Percentiles rank a stretch among this genome's conserved stretches.
Evolutionary conservation across 2,888 invertebrate genomes (phyloP).

Genomic region (Mimas tiliae): DNA sequence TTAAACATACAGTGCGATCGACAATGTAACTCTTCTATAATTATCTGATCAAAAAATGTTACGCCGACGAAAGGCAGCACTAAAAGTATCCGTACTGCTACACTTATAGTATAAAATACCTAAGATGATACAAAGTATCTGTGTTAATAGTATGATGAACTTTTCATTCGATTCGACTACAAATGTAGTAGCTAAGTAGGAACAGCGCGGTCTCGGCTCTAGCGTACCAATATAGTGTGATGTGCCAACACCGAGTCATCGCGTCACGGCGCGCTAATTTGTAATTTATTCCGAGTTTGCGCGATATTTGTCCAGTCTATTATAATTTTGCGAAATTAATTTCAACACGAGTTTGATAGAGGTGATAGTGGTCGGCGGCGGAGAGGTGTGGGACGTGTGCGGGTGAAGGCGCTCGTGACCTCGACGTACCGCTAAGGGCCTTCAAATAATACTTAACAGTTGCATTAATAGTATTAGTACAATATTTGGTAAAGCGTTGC

Average conservation of each 20-base stretch:
- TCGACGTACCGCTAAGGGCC: slow-evolving; percentile 52
- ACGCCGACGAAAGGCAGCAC: no score
- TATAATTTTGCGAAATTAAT: slow-evolving; percentile 25
- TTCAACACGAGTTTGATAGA: slow-evolving; percentile 21
- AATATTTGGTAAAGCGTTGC: slow-evolving; percentile 5
- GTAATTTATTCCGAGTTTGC: slow-evolving; percentile 7
- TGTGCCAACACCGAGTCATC: neutral
- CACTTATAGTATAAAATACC: no score
- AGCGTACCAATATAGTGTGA: neutral
- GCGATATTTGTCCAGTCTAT: slow-evolving; percentile 8
- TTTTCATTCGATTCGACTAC: no score
- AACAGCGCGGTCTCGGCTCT: neutral
- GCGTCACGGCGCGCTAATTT: slow-evolving; percentile 8
- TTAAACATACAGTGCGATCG: no score
- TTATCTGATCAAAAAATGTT: no score
- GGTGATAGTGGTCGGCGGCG: neutral
- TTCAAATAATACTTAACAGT: neutral
- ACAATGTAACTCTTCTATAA: no score
- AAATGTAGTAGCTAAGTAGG: no score
- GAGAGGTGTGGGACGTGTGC: neutral
- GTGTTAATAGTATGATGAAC: neutral
- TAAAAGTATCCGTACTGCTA: no score
- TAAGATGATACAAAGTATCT: neutral
- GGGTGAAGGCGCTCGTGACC: slow-evolving; percentile 35
- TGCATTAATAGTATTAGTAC: slow-evolving; percentile 10